Conservation (phyloP, 2,113 vertebrate genomes). For the Trinectes maculatus region DNA sequence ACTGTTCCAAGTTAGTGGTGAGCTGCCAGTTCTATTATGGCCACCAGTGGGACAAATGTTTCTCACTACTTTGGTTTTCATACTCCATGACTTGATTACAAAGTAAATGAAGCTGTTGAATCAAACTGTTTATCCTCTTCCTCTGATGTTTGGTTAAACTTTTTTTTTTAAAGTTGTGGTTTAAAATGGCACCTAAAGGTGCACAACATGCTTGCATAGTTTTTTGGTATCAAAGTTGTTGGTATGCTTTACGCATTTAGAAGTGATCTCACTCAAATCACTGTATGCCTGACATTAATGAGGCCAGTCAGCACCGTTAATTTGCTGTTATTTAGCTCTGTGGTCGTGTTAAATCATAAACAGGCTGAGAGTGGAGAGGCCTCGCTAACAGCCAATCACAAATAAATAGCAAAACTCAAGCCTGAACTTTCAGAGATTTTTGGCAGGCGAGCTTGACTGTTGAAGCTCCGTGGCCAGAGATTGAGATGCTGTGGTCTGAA, state of each 20-base stretch:
- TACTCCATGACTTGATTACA: conserved; percentile 32
- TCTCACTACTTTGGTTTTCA: conserved; percentile 56
- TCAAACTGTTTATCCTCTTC: conserved; percentile 17
- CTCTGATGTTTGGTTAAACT: conserved; percentile 9
- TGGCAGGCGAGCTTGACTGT: conserved; percentile 29
- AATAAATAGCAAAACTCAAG: conserved; percentile 38
- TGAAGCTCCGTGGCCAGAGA: conserved; percentile 56
- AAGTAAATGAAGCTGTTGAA: conserved; percentile 41
- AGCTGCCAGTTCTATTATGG: conserved; percentile 67
- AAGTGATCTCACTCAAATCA: conserved; percentile 40
- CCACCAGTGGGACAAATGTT: conserved; percentile 67
- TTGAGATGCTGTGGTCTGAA: conserved; percentile 72
- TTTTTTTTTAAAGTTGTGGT: conserved; percentile 7
- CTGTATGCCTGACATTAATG: conserved; percentile 47
- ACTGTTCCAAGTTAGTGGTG: conserved; percentile 75
- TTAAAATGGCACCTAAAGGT: conserved; percentile 46
- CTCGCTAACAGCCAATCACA: conserved; percentile 22
- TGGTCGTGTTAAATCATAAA: conserved; percentile 58
- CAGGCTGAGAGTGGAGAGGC: conserved; percentile 30
- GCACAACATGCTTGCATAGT: too few species aligned
- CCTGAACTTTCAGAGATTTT: conserved; percentile 45
- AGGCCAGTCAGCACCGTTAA: conserved; percentile 50
- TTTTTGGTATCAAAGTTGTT: conserved; percentile 41
- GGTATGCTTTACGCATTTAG: conserved; percentile 32
- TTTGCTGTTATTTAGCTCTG: conserved; percentile 46